These are phyloP conservation scores for Phymanthus crucifer DNA, from an alignment of 92 coral and sea anemone species.

Conservation along the genomic window DNA sequence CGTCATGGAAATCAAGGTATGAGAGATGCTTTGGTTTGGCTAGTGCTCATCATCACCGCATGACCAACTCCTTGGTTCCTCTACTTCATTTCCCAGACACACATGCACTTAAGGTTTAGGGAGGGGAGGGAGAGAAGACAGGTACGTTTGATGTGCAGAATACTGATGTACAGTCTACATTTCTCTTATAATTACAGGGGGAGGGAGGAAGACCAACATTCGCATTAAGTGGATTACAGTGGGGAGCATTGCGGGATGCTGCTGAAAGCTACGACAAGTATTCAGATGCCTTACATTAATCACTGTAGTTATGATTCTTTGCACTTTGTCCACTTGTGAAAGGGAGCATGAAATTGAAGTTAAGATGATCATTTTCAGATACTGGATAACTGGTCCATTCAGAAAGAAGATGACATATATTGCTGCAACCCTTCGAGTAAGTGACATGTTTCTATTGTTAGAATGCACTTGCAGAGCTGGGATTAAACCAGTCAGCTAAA, in stretches of 20 bases:
- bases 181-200: conserved; percentile 48
- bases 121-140: background rate
- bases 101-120: background rate
- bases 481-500: no score
- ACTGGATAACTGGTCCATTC: conserved; percentile 86
- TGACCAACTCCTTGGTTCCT: no score
- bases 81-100: no score
- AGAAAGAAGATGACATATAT: conserved; percentile 81
- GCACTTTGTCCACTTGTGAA: no score
- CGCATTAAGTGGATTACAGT: conserved; percentile 77
- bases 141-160: background rate
- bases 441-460: background rate
- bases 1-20: conserved; percentile 94
- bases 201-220: conserved; percentile 83
- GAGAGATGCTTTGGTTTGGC: background rate
- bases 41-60: no score
- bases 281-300: no score
- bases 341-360: background rate
- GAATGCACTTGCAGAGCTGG: no score
- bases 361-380: conserved; percentile 34
- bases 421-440: conserved; percentile 69
- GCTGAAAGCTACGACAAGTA: conserved; percentile 81
- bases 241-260: conserved; percentile 98
- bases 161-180: background rate
- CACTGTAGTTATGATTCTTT: no score